Conservation (phyloP, 2,113 vertebrate genomes). For the Lagopus leucura region DNA sequence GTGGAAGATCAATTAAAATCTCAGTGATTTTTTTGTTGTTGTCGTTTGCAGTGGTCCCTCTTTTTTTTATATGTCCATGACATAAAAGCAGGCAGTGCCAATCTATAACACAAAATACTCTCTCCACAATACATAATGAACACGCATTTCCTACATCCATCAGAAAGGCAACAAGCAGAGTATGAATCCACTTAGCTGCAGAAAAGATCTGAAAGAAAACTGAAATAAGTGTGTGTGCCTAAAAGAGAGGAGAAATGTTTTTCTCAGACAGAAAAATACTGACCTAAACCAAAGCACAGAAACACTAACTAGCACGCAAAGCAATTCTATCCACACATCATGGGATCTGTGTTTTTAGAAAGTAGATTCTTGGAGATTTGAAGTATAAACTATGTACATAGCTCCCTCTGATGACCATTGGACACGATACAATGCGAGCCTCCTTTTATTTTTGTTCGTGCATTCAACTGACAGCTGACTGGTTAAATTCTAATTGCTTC, state of each 20-base stretch:
- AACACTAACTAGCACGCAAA: neutral
- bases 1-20: neutral
- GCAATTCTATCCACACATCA: neutral
- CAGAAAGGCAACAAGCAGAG: neutral
- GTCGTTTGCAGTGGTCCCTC: neutral
- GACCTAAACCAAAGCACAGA: slow-evolving; percentile 36
- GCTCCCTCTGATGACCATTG: slow-evolving; percentile 93
- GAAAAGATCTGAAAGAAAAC: neutral
- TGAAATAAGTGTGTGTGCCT: neutral
- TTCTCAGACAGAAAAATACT: neutral
- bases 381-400: slow-evolving; percentile 81
- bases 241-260: neutral
- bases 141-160: neutral
- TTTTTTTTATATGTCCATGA: neutral
- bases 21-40: neutral
- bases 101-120: neutral
- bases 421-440: slow-evolving; percentile 81
- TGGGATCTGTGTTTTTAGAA: slow-evolving; percentile 56
- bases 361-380: slow-evolving; percentile 68
- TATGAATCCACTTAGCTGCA: neutral
- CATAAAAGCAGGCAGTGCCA: neutral
- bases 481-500: slow-evolving; percentile 97
- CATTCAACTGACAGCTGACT: slow-evolving; percentile 94
- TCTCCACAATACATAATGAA: neutral
- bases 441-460: slow-evolving; percentile 83